A percentile compares a stretch with the other conserved stretches of the same genome.
phyloP scores from a whole-genome alignment of 2,113 vertebrate genomes.

The Microcebus ravelobensis region DNA sequence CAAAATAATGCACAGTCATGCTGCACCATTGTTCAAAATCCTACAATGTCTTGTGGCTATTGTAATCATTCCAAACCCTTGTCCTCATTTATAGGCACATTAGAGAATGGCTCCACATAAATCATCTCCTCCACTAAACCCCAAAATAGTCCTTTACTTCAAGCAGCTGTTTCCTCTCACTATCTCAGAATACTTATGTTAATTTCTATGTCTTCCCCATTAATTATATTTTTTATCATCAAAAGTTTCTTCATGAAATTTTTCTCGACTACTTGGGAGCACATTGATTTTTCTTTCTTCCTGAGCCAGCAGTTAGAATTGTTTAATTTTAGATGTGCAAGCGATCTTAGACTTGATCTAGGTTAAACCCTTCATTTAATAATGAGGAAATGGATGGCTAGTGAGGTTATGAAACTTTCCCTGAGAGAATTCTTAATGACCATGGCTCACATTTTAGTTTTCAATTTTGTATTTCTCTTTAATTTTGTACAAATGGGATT shows the following conservation, averaged over 20 bases:
- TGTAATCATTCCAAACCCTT: background rate
- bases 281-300: constrained; percentile 23
- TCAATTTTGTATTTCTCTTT: constrained; percentile 58
- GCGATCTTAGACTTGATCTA: constrained; percentile 35
- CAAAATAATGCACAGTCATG: background rate
- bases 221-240: background rate
- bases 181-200: background rate
- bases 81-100: background rate
- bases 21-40: background rate
- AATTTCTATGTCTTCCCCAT: background rate
- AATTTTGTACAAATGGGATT: constrained; percentile 59
- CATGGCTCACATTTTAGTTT: constrained; percentile 51
- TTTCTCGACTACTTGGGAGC: background rate
- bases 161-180: background rate
- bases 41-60: background rate
- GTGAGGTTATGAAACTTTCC: constrained; percentile 40
- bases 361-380: constrained; percentile 59
- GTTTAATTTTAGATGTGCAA: constrained; percentile 61
- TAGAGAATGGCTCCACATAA: background rate
- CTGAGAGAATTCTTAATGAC: constrained; percentile 63
- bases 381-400: constrained; percentile 40
- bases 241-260: background rate
- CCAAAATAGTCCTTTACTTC: background rate
- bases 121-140: background rate
- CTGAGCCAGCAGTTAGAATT: constrained; percentile 62